Evolutionary conservation across 2,888 invertebrate species (phyloP), one percentile per base, ranked within the genome.

Genomic region (Sthenelais limicola): DNA sequence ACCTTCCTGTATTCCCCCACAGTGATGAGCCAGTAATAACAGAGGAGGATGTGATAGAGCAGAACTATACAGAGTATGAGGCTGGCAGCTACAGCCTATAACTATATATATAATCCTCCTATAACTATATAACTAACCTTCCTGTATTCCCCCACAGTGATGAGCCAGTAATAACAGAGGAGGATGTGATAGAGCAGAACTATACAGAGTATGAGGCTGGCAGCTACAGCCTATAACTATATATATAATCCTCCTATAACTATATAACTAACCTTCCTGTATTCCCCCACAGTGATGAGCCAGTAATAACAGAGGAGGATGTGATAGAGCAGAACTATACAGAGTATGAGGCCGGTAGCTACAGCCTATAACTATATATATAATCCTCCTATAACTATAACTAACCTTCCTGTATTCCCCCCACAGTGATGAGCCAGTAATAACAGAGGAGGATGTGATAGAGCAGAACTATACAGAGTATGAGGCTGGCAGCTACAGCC

Each of bases 61-160:
- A 81, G 72, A 58, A 91, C 90, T 91, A 92, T 78, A 88, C 90
- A 48, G 91, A 93, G 47, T 98, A 97, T 88, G 90, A 91, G 69
- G 86, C 91, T n/a, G 97, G 96, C 1, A 91, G 92, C 43, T 98
- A 98, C 89, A 94, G 94, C 82, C 98, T n/a, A n/a, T n/a, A n/a
- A n/a, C n/a, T n/a, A n/a, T n/a, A n/a, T n/a, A n/a, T n/a, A n/a
- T n/a, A n/a, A n/a, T n/a, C n/a, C n/a, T n/a, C n/a, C n/a, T n/a
- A n/a, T n/a, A n/a, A n/a, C n/a, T n/a, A n/a, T n/a, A n/a, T n/a
- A n/a, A n/a, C n/a, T n/a, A n/a, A n/a, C n/a, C n/a, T n/a, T n/a
- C n/a, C n/a, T n/a, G n/a, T n/a, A n/a, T 52, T 21, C 28, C 9
- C n/a, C 7, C 28, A 30, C 49, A 69, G 72, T n/a, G 73, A 71